Base-by-base conservation (phyloP, 2,113 vertebrate species). In the Vicugna pacos region DNA sequence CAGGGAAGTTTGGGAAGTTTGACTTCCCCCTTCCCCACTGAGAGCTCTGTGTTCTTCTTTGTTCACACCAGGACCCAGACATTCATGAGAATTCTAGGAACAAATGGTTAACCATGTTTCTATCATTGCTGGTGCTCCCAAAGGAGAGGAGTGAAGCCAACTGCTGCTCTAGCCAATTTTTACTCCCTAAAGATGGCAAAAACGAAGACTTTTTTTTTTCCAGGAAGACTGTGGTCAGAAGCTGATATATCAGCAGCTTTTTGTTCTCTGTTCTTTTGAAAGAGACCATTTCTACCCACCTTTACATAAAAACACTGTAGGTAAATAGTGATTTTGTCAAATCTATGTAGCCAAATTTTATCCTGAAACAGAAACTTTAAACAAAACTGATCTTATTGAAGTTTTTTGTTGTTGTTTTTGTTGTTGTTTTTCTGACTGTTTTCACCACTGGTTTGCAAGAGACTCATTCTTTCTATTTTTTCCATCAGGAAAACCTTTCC, bases 401-500 rank as follows among this genome's bases (percentile, higher is more conserved):
- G 12, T 80, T 35, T 80, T 4, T 42, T 42, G 38, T 42, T 42
- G 38, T 42, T 42, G 38, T 42, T 42, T 4, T 42, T 42, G 38
- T 42, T 42, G 38, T 42, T 42, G 13, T 79, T 89, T 84, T 80
- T 54, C 64, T 92, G 56, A 46, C 82, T 64, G 32, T 88, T 65
- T 8, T 76, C 28, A 70, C 26, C 15, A 46, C 35, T 87, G 32
- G 32, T 91, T 89, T 72, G n/a, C 28, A 70, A 65, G 26, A 69
- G 32, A 65, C 60, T 28, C 88, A 76, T 54, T 5, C 19, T 75
- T 84, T 80, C 11, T 73, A 11, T 60, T 89, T 95, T 94, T 94
- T 69, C 38, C 89, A 3, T 79, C 42, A 83, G 62, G 75, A 84
- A 72, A 70, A 73, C 38, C 54, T 67, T 92, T 92, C 64, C 35